Percentiles rank a stretch among this genome's conserved stretches.
phyloP scores from a whole-genome alignment of 2,888 invertebrate species.

The Philhelius pedissequus region DNA sequence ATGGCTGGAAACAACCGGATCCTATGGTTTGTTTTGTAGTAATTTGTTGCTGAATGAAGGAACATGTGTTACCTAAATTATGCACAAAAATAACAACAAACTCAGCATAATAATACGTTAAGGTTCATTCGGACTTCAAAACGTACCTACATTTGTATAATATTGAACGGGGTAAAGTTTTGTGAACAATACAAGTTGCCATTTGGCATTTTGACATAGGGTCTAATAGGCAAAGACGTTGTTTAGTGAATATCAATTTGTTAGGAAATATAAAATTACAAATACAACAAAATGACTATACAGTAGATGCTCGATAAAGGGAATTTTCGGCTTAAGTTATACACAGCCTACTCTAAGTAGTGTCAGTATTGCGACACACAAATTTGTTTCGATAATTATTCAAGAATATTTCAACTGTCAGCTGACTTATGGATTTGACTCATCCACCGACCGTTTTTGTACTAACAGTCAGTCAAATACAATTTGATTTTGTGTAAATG shows the following conservation, averaged over 20 bases:
- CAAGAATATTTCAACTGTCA: too few relatives aligned
- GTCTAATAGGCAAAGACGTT: neutral
- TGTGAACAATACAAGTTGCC: neutral
- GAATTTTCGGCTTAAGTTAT: too few relatives aligned
- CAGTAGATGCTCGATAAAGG: too few relatives aligned
- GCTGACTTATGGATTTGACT: too few relatives aligned
- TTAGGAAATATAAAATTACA: neutral
- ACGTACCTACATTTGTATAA: neutral
- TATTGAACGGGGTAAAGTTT: neutral
- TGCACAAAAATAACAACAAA: slow-evolving; percentile 5
- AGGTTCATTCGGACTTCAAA: neutral
- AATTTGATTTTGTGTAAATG: too few relatives aligned
- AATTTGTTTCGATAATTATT: too few relatives aligned
- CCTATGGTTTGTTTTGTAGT: slow-evolving; percentile 7
- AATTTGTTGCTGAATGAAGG: slow-evolving; percentile 29
- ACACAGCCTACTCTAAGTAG: too few relatives aligned
- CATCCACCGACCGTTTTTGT: too few relatives aligned
- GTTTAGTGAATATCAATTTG: neutral
- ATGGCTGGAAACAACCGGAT: slow-evolving; percentile 2
- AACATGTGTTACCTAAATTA: slow-evolving; percentile 49
- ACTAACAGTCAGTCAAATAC: too few relatives aligned
- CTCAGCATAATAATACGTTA: slow-evolving; percentile 14
- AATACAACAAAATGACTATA: too few relatives aligned
- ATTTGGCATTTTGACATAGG: neutral
- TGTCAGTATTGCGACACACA: too few relatives aligned